Base-by-base conservation (phyloP, 1,140 invertebrate genomes). In the Penaeus japonicus region DNA sequence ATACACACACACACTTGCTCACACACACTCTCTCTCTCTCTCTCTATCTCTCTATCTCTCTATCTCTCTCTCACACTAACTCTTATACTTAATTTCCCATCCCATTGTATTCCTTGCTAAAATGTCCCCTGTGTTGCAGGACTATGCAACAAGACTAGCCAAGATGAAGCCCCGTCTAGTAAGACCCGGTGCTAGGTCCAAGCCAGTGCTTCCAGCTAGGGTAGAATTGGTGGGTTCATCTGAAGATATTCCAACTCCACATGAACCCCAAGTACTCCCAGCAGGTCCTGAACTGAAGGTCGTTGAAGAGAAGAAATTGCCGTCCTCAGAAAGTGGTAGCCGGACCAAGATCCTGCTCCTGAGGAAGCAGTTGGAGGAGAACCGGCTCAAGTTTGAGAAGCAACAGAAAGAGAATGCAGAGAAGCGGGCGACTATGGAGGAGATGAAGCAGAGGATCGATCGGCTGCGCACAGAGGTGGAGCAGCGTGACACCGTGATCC, bases 131-230 rank as follows among this genome's bases (percentile, higher is more conserved):
- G 82, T 65, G 59, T 91, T 90, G 62, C 89, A 93, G 93, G 92
- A 93, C 65, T 91, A 92, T 77, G 92, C 92, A 90, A 90, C 92
- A 5, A 93, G 93, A 59, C 89, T 93, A 35, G 92, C 92, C 18
- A 93, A 93, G 90, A 88, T 92, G 85, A 92, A 92, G 89, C 91
- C 93, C 3, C 92, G 93, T 75, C 91, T 90, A 12, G 81, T 55
- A 59, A 82, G 86, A 75, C 27, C 59, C 2, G 75, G 55, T 27
- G 39, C 62, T 53, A 93, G 93, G 90, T 92, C 92, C 10, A 93
- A 92, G 90, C 91, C 91, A 85, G 91, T 91, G 7, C 92, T 92
- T 59, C 70, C 80, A 62, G 83, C 82, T 0, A 73, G 57, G 54
- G 70, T 80, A 32, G 88, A 86, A 15, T 62, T 54, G 22, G 54